A percentile compares a stretch with the other conserved stretches of the same genome.
Evolutionary conservation across 2,113 vertebrate species (phyloP).

Genomic region (Hassar affinis): DNA sequence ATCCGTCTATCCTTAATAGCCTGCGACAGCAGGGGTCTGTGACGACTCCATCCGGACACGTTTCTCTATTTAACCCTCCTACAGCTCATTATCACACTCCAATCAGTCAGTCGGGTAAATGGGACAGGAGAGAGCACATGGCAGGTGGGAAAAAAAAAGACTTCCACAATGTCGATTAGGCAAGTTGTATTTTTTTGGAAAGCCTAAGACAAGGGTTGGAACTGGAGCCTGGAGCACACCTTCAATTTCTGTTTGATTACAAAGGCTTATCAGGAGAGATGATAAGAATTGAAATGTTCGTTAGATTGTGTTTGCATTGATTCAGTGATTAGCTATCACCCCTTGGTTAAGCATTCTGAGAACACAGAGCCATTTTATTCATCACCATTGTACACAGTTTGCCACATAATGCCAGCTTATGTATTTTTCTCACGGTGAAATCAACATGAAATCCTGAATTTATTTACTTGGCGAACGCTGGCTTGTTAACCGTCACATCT

Average conservation of each 20-base stretch:
- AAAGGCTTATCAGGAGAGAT: not conserved
- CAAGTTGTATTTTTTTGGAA: not conserved
- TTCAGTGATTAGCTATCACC: not conserved
- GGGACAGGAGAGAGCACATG: constrained; percentile 23
- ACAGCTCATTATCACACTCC: constrained; percentile 37
- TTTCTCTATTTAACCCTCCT: constrained; percentile 30
- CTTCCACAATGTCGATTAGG: not conserved
- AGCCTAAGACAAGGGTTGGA: not conserved
- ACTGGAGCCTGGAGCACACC: not conserved
- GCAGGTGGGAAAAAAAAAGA: not conserved
- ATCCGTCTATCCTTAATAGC: constrained; percentile 32
- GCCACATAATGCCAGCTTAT: constrained; percentile 15
- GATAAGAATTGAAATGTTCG: not conserved
- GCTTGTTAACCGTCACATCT: not conserved
- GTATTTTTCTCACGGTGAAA: constrained; percentile 17
- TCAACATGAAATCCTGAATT: constrained; percentile 27
- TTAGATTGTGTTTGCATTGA: not conserved
- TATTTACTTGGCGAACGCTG: not conserved
- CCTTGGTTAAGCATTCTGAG: not conserved
- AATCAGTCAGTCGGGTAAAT: constrained; percentile 44
- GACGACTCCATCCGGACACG: constrained; percentile 29
- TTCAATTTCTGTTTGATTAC: not conserved
- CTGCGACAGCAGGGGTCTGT: constrained; percentile 33
- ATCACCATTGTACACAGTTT: not conserved
- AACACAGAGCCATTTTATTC: not conserved